Conservation (phyloP, 2,797 vertebrate genomes). For the Sebastes trivittatus region DNA sequence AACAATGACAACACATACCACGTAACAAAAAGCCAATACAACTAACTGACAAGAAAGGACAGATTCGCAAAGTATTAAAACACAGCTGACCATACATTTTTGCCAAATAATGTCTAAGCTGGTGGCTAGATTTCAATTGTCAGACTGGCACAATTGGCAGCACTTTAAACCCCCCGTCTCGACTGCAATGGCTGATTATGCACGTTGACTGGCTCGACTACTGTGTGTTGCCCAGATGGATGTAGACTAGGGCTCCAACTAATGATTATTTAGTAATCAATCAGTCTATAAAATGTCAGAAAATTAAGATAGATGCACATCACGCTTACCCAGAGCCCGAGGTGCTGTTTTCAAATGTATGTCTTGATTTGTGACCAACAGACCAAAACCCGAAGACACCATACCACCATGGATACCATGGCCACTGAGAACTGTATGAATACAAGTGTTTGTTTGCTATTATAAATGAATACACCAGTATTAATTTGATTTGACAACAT, state of each 20-base stretch:
- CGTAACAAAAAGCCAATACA: slow-evolving; percentile 53
- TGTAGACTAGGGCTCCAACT: slow-evolving; percentile 30
- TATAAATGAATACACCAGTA: background rate
- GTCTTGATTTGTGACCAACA: background rate
- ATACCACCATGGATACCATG: background rate
- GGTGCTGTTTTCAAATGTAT: slow-evolving; percentile 1
- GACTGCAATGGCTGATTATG: slow-evolving; percentile 50
- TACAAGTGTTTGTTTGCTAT: background rate
- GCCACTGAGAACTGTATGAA: background rate
- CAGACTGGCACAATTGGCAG: slow-evolving; percentile 72
- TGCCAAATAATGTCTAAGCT: slow-evolving; percentile 68
- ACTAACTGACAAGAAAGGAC: slow-evolving; percentile 63
- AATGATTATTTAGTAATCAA: slow-evolving; percentile 28
- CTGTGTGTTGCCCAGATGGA: slow-evolving; percentile 57
- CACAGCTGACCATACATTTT: slow-evolving; percentile 67
- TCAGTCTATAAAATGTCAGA: slow-evolving; percentile 15
- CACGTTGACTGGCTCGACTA: slow-evolving; percentile 30
- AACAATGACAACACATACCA: slow-evolving; percentile 58
- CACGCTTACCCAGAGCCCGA: background rate
- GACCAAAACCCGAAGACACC: background rate
- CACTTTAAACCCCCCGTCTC: slow-evolving; percentile 56
- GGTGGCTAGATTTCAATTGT: slow-evolving; percentile 68
- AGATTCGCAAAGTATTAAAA: slow-evolving; percentile 62
- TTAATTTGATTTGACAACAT: background rate
- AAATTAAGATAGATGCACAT: slow-evolving; percentile 1